Base-by-base conservation (phyloP, 1,140 invertebrate genomes). In the Bombus huntii region DNA sequence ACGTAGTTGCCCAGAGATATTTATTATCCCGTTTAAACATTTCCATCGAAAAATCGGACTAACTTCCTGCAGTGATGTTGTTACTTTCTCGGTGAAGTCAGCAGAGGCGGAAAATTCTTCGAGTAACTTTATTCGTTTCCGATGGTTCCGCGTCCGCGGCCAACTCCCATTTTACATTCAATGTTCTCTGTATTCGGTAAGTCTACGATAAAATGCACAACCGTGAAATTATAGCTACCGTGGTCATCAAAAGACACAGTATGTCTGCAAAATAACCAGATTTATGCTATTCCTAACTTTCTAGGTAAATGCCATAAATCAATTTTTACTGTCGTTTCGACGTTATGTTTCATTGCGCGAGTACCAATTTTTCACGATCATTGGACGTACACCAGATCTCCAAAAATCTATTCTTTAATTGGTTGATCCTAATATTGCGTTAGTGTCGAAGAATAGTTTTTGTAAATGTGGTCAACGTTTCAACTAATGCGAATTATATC, bases 21-120 rank as follows among this genome's bases (percentile, higher is more conserved):
- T 89, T 90, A 91, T 91, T 91, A 89, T 91, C 86, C 86, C 72
- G 85, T 89, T 91, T 87, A 89, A 91, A 91, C 83, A 91, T 91
- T 91, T 89, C 83, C 90, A 91, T 91, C 78, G 83, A 78, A 84
- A 86, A 88, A 83, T 86, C 74, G 37, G 65, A 37, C 47, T 89
- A 70, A 85, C 83, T 85, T 85, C 72, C 79, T 53, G 77, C 68
- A 2, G 3, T 34, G 22, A 59, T 59, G 66, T 79, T 71, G 53
- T 68, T 72, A 34, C 25, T 42, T 47, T 31, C 31, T 31, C 42
- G 71, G 12, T 5, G 6, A 18, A 71, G 37, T n/a, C 13, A 28
- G 25, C 1, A 18, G 28, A 22, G 70, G 22, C 28, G 31, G 31
- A 22, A 31, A 39, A 37, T 62, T 62, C 59, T 70, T 65, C 2